Conservation (phyloP, 2,113 vertebrate species). For the Poeciliopsis prolifica region DNA sequence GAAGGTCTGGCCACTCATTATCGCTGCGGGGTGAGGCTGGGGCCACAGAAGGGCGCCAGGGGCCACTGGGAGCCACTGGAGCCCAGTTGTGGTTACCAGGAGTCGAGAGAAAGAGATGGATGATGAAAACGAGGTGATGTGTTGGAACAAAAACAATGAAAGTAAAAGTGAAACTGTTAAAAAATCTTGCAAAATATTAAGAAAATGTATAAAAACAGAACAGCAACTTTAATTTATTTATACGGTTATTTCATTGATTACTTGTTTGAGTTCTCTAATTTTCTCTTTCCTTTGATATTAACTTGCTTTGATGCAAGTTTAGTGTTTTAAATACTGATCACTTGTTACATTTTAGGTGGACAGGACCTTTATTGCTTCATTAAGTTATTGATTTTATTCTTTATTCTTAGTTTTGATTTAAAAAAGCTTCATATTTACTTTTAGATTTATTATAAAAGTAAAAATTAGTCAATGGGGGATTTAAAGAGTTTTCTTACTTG, state of each 20-base stretch:
- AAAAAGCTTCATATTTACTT: not conserved
- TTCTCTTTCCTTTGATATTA: too few relatives aligned
- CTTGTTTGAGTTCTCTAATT: too few relatives aligned
- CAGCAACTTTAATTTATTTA: not conserved
- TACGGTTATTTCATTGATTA: not conserved
- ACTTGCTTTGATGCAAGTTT: too few relatives aligned
- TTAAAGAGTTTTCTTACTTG: not conserved
- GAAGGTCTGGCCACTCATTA: slow-evolving; percentile 60
- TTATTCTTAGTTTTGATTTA: too few relatives aligned
- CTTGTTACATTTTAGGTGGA: too few relatives aligned
- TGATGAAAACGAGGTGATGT: not conserved
- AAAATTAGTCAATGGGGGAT: not conserved
- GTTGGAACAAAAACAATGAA: not conserved
- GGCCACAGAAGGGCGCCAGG: slow-evolving; percentile 9
- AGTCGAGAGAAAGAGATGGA: not conserved
- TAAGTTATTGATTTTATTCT: not conserved
- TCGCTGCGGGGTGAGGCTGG: slow-evolving; percentile 38
- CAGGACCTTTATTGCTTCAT: not conserved
- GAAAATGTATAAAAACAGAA: not conserved
- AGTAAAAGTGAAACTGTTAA: not conserved
- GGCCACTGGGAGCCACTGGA: not conserved
- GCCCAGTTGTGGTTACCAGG: slow-evolving; percentile 28
- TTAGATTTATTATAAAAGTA: not conserved
- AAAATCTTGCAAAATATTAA: not conserved
- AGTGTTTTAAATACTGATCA: too few relatives aligned